A percentile compares a stretch with the other conserved stretches of the same genome.
These are phyloP conservation scores for Entomyzon cyanotis DNA, from an alignment of 2,113 vertebrate genomes.

Conservation along the genomic window DNA sequence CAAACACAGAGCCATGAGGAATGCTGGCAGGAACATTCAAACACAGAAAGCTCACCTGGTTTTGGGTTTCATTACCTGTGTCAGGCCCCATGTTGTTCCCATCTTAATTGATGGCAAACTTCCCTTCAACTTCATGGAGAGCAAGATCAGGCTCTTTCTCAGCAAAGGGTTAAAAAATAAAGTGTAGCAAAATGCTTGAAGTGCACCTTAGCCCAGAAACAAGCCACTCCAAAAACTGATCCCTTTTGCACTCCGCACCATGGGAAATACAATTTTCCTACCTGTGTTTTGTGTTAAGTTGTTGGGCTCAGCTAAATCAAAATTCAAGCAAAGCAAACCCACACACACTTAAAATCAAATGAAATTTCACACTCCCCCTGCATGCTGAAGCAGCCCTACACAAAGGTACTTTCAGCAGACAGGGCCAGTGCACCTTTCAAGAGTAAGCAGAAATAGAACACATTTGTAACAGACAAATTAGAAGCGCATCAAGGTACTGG, in stretches of 20 bases:
- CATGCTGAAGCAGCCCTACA: background rate
- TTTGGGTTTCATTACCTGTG: background rate
- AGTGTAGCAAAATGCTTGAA: background rate
- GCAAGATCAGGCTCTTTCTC: background rate
- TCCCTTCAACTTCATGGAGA: background rate
- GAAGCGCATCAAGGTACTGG: conserved; percentile 37
- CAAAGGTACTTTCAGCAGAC: background rate
- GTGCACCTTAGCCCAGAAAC: background rate
- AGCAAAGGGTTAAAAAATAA: background rate
- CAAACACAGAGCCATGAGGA: background rate
- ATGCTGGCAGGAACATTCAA: conserved; percentile 15
- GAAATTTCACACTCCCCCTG: conserved; percentile 24
- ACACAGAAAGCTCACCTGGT: background rate
- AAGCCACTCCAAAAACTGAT: background rate
- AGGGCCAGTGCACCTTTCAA: background rate
- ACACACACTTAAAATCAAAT: background rate
- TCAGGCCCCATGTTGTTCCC: background rate
- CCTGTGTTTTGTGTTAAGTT: conserved; percentile 45
- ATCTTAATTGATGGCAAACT: background rate
- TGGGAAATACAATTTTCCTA: conserved; percentile 13
- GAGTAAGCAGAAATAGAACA: background rate
- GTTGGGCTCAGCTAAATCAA: conserved; percentile 13
- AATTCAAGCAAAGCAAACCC: conserved; percentile 29
- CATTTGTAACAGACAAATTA: conserved; percentile 63
- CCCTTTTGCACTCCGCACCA: background rate